Conservation (phyloP, 2,888 invertebrate species). For the Dasypolia templi region DNA sequence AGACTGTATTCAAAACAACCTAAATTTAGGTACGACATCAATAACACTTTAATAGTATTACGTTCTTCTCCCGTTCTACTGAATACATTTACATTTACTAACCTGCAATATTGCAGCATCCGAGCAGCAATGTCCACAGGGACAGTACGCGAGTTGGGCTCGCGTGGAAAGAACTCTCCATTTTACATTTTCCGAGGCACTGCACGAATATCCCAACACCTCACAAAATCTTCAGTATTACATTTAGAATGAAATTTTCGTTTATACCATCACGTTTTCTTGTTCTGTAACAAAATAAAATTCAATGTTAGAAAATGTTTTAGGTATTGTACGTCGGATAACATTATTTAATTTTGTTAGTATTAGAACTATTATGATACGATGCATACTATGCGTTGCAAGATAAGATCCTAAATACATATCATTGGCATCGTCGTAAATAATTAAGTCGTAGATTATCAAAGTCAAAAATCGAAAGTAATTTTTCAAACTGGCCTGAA, state of each 20-base stretch:
- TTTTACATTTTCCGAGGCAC: slow-evolving; percentile 75
- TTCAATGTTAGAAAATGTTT: slow-evolving; percentile 30
- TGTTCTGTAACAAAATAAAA: slow-evolving; percentile 63
- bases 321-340: not conserved
- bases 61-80: not conserved
- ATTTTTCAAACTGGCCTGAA: not conserved
- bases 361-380: not conserved
- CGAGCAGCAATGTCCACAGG: slow-evolving; percentile 83
- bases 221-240: slow-evolving; percentile 71
- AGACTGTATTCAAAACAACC: not conserved
- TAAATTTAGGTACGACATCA: not conserved
- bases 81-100: slow-evolving; percentile 59
- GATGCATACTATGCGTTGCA: too few relatives aligned
- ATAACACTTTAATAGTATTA: not conserved
- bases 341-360: not conserved
- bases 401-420: too few relatives aligned
- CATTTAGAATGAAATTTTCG: slow-evolving; percentile 71
- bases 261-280: slow-evolving; percentile 60
- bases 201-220: slow-evolving; percentile 65
- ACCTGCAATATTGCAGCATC: slow-evolving; percentile 85
- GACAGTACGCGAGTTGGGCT: slow-evolving; percentile 79
- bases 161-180: slow-evolving; percentile 79
- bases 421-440: not conserved
- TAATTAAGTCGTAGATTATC: not conserved
- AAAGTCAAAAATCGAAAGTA: not conserved